Base-by-base conservation (phyloP, 2,113 vertebrate species). In the Capreolus pygargus region DNA sequence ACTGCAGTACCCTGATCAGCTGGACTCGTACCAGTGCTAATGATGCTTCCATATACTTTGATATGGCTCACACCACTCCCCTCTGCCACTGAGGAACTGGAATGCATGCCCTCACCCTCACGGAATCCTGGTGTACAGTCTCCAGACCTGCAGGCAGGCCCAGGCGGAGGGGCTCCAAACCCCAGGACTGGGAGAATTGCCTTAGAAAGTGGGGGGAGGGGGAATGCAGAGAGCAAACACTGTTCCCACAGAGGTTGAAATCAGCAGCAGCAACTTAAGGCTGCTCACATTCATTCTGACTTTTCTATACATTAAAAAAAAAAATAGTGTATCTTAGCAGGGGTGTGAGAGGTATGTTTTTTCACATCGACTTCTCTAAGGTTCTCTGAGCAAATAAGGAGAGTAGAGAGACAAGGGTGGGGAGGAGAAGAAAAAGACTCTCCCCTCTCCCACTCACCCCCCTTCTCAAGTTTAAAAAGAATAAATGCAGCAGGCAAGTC, bases 381-480 rank as follows among this genome's bases (percentile, higher is more conserved):
- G 61, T 90, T 58, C 92, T 92, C 76, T 83, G 95, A 91, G 95
- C 64, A 94, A 95, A 92, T 88, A 64, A 96, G 87, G 82, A 82
- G 94, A 95, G 95, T 94, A 85, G 97, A 83, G 74, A 97, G 78
- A 61, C 87, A 30, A 78, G 54, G 84, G 36, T 45, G 0, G 92
- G 50, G 91, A 98, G 86, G 64, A 91, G 61, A 85, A 96, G 76
- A 67, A 78, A 96, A 97, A 87, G 95, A 87, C 97, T 98, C 86
- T 87, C 27, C 96, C 60, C 83, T 84, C 78, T 79, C 50, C 86
- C 43, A 47, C 78, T 87, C 78, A 50, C 54, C 95, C 85, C 96
- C 95, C 52, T 83, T 83, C 96, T 96, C 95, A 95, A 96, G 97
- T 87, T 95, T 93, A 97, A 91, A 96, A 96, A 95, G 97, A 97